Percentiles rank a stretch among this genome's conserved stretches.
These are phyloP conservation scores for Ataeniobius toweri DNA, from an alignment of 2,797 vertebrate species.

Conservation along the genomic window DNA sequence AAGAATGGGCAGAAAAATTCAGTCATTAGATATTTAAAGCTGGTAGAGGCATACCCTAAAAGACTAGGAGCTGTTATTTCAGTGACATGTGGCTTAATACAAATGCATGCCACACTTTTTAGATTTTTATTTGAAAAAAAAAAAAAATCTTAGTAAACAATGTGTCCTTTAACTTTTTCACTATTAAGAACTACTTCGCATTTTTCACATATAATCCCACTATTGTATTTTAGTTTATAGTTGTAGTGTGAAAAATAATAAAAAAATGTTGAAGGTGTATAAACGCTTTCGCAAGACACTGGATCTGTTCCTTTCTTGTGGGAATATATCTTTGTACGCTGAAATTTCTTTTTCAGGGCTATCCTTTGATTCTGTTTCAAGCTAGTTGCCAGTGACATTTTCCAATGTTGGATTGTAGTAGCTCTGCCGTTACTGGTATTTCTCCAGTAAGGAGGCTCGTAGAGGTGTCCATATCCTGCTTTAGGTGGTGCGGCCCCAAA, in stretches of 20 bases:
- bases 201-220: background rate
- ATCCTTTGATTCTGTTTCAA: constrained; percentile 45
- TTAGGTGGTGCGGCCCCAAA: constrained; percentile 55
- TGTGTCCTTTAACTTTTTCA: background rate
- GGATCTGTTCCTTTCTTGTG: background rate
- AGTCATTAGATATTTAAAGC: background rate
- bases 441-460: constrained; percentile 36
- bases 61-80: background rate
- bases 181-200: no score
- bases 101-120: background rate
- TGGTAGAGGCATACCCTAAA: background rate
- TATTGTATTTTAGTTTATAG: background rate
- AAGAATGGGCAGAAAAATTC: background rate
- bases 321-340: background rate
- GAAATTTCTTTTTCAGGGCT: constrained; percentile 7
- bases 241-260: background rate
- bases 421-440: constrained; percentile 56
- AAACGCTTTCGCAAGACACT: no score
- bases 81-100: background rate
- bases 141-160: background rate
- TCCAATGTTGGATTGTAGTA: constrained; percentile 35
- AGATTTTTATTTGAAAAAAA: background rate
- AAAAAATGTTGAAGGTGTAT: background rate
- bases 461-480: constrained; percentile 54
- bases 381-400: constrained; percentile 49